Base-by-base conservation (phyloP, 2,888 invertebrate genomes). In the Drosophila anomelani region DNA sequence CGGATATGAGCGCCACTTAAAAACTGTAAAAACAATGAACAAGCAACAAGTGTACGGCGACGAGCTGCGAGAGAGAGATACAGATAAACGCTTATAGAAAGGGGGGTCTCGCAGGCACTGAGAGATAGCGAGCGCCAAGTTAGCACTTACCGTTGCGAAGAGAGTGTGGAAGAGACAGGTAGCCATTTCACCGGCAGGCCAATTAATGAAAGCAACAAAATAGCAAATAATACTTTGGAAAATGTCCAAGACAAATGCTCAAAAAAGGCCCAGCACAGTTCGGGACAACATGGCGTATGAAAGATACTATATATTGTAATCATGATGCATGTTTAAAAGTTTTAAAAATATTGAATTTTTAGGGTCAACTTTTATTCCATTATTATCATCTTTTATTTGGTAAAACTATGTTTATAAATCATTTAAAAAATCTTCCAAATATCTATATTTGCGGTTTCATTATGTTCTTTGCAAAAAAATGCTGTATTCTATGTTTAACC, bases 1-100 rank as follows among this genome's bases (percentile, higher is more conserved):
- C 89, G 89, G 90, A 88, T 90, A 88, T 89, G 88, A 80, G 79
- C 85, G 88, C 89, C 90, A 88, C 89, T 87, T 87, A 80, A 86
- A 85, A 89, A 87, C 85, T 84, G 85, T 87, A 87, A 85, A 85
- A 85, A 76, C 86, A 83, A 83, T 76, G 74, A 75, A 66, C 55
- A 64, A 74, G 79, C 87, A 87, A 87, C 80, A 85, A 88, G 85
- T 88, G 85, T 77, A 63, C 68, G 68, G 66, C 75, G 64, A 71
- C 68, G 51, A 57, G 43, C 44, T 26, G 26, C 51, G 59, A 58
- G 67, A 29, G 46, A 32, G 59, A 58, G 67, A 29, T 43, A 32
- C 44, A 60, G 44, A 69, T 38, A 60, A 54, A 49, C 53, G 15
- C 44, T 54, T 53, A 34, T 38, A 26, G 44, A 46, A 54, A 53